A percentile compares a stretch with the other conserved stretches of the same genome.
These are phyloP conservation scores for Allobates femoralis DNA, from an alignment of 2,797 vertebrate genomes.

Conservation along the genomic window DNA sequence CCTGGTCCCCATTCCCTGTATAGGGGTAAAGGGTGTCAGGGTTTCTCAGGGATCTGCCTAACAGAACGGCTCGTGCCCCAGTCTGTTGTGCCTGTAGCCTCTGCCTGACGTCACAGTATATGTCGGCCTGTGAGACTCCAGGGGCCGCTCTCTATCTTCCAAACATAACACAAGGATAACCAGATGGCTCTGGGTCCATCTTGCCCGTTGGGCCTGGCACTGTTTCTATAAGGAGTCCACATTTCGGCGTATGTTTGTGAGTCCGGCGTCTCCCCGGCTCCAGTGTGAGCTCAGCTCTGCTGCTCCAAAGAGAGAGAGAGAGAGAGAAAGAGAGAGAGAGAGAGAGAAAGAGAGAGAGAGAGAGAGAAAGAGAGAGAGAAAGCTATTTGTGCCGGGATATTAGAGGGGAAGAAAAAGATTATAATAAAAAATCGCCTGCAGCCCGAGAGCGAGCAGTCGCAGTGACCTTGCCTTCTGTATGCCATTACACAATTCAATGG, in stretches of 20 bases:
- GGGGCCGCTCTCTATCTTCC: background rate
- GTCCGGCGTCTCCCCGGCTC: background rate
- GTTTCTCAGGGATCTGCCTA: too few species aligned
- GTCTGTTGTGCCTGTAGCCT: too few species aligned
- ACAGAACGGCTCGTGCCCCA: too few species aligned
- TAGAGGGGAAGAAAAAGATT: constrained; percentile 71
- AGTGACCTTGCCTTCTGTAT: constrained; percentile 93
- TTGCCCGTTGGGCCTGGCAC: background rate
- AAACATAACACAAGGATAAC: background rate
- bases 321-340: too few species aligned
- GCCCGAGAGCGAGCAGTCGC: constrained; percentile 73
- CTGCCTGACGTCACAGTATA: too few species aligned
- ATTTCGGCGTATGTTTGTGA: background rate
- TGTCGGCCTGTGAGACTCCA: background rate
- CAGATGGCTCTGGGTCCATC: background rate
- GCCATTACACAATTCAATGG: constrained; percentile 95
- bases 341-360: too few species aligned
- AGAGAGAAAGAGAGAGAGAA: too few species aligned
- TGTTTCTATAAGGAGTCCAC: background rate
- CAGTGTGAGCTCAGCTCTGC: background rate
- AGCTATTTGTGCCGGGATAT: constrained; percentile 66
- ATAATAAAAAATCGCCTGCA: constrained; percentile 77
- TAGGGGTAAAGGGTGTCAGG: too few species aligned
- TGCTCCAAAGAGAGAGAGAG: constrained; percentile 57
- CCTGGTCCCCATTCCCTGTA: too few species aligned